Evolutionary conservation across 2,888 invertebrate genomes (phyloP), one percentile per base, ranked within the genome.

Genomic region (Microctonus aethiopoides): DNA sequence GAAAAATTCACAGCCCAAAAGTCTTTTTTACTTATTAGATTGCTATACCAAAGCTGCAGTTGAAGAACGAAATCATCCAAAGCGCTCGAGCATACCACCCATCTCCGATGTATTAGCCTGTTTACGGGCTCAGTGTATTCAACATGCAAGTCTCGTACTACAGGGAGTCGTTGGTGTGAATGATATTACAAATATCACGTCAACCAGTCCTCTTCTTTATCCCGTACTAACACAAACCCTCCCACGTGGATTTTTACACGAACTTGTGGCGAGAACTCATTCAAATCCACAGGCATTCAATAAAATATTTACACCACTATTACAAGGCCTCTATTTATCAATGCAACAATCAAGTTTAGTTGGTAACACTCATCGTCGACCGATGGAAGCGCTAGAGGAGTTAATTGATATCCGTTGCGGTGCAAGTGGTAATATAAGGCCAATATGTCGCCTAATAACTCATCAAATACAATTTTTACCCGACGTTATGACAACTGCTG

Each of bases 321-420:
- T 95, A 0, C 92, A 93, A 78, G 91, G 92, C 67, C 88, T 95
- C 72, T 91, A 91, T 73, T 88, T 91, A 52, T 88, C 89, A 54
- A 92, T 92, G 88, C 91, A 91, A 65, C 89, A 90, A 66, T 90
- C 92, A 1, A 92, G 92, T 74, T 90, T 93, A 74, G 91, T 94
- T 74, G 89, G 91, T 6, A 93, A 92, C 77, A 89, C 90, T 59
- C 92, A 91, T 81, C 87, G 91, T 60, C 87, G 89, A 74, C 93
- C 94, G 11, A 89, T 95, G 74, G 90, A 92, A 54, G 92, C 92
- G 64, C 88, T 98, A 69, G 91, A 92, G 52, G 94, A 96, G 78
- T 88, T 98, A 74, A 92, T 94, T 80, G 94, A 95, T 77, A 91
- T 96, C 71, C 92, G 94, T 72, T 91, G 92, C 22, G 91, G 91